Evolutionary conservation across 2,113 vertebrate genomes (phyloP).

Genomic region (Mola mola): DNA sequence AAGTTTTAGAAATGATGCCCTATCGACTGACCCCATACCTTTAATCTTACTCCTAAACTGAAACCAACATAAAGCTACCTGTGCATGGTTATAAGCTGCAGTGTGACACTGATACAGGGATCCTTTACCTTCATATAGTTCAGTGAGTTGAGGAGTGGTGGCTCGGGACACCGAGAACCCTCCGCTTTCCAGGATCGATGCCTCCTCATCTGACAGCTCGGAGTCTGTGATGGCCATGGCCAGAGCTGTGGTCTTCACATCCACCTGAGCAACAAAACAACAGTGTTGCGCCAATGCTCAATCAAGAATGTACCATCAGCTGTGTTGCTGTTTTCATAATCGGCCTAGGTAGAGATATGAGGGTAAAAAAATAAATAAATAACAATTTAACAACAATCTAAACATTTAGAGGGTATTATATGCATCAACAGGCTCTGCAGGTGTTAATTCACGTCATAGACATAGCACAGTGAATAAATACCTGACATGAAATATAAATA

Average conservation of each 20-base stretch:
- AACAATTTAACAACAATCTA: too few species aligned
- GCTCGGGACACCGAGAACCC: slow-evolving; percentile 97
- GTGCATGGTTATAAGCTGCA: too few species aligned
- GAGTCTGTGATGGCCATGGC: slow-evolving; percentile 99
- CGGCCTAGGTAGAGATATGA: too few species aligned
- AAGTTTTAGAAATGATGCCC: too few species aligned
- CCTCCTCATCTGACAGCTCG: slow-evolving; percentile 96
- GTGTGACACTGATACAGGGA: not conserved
- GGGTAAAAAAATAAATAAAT: too few species aligned
- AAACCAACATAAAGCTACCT: too few species aligned
- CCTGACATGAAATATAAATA: not conserved
- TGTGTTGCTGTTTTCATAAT: too few species aligned
- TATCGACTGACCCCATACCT: too few species aligned
- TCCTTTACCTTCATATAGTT: slow-evolving; percentile 91
- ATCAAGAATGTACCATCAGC: too few species aligned
- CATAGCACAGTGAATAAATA: not conserved
- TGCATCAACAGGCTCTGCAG: not conserved
- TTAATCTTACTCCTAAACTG: too few species aligned
- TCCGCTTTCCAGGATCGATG: slow-evolving; percentile 96
- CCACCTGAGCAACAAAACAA: slow-evolving; percentile 70
- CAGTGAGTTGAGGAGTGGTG: slow-evolving; percentile 94
- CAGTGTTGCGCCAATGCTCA: not conserved
- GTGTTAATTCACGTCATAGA: not conserved
- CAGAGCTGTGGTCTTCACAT: slow-evolving; percentile 88
- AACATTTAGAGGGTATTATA: not conserved